phyloP scores from a whole-genome alignment of 2,888 invertebrate species.

The Miltochrista miniata region DNA sequence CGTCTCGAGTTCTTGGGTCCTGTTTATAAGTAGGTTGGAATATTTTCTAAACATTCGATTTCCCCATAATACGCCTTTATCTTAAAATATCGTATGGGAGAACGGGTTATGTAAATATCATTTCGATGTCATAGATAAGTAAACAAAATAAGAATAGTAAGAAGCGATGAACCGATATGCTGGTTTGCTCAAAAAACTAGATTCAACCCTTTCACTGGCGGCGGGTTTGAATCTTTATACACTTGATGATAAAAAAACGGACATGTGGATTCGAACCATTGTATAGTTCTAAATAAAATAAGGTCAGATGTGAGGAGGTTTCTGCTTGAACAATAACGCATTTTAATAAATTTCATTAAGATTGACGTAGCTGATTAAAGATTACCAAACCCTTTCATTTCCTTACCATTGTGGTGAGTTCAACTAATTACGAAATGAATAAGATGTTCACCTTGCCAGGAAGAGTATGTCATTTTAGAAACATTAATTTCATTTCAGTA shows the following conservation, averaged over 20 bases:
- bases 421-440: conserved; percentile 32
- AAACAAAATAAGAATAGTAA: conserved; percentile 61
- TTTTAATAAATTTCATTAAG: conserved; percentile 81
- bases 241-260: conserved; percentile 70
- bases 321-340: conserved; percentile 77
- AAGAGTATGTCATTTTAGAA: conserved; percentile 18
- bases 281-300: conserved; percentile 70
- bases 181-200: conserved; percentile 55
- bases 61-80: conserved; percentile 24
- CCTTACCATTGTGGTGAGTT: conserved; percentile 36
- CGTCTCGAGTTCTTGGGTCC: conserved; percentile 12
- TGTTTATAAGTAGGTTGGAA: conserved; percentile 10
- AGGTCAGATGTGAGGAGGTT: conserved; percentile 65
- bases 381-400: conserved; percentile 56
- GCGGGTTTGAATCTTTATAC: conserved; percentile 63
- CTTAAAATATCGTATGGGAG: conserved; percentile 34
- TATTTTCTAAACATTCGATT: conserved; percentile 25
- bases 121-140: conserved; percentile 45
- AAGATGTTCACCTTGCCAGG: conserved; percentile 33
- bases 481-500: neutral
- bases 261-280: conserved; percentile 66
- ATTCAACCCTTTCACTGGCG: conserved; percentile 77
- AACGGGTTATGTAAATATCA: conserved; percentile 53
- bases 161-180: conserved; percentile 69
- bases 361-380: conserved; percentile 76